Evolutionary conservation across 1,140 invertebrate species (phyloP).

Genomic region (Leptopilina boulardi): DNA sequence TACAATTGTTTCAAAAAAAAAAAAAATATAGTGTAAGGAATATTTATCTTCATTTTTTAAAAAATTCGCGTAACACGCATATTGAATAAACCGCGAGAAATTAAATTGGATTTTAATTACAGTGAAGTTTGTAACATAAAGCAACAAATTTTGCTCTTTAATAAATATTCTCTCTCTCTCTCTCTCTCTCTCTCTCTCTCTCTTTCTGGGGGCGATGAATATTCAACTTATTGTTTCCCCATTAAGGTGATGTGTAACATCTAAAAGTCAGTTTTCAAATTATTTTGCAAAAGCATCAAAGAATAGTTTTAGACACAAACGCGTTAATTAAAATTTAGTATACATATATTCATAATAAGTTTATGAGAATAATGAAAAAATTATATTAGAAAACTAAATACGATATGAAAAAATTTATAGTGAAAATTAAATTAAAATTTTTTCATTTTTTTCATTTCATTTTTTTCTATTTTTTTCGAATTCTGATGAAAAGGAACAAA

Average conservation of each 20-base stretch:
- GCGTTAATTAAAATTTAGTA: background rate
- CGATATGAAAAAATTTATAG: too few relatives aligned
- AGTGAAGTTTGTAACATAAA: background rate
- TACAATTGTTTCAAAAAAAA: too few relatives aligned
- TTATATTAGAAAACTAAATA: too few relatives aligned
- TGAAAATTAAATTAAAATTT: too few relatives aligned
- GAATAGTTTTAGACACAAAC: background rate
- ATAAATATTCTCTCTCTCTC: background rate
- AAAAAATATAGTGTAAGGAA: too few relatives aligned
- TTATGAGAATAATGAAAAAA: too few relatives aligned
- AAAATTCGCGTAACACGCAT: background rate
- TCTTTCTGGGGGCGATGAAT: background rate
- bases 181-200: too few relatives aligned
- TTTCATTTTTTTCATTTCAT: too few relatives aligned
- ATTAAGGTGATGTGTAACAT: background rate
- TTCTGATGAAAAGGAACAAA: too few relatives aligned
- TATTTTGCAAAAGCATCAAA: background rate
- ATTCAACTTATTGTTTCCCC: background rate
- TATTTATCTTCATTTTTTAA: background rate
- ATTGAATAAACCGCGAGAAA: background rate
- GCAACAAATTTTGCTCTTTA: constrained; percentile 13
- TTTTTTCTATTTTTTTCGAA: too few relatives aligned
- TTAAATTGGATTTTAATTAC: constrained; percentile 3
- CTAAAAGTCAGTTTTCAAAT: background rate
- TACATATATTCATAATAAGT: background rate